A percentile compares a stretch with the other conserved stretches of the same genome.
Conservation (phyloP, 2,888 invertebrate species). For the Rosalia funebris region DNA sequence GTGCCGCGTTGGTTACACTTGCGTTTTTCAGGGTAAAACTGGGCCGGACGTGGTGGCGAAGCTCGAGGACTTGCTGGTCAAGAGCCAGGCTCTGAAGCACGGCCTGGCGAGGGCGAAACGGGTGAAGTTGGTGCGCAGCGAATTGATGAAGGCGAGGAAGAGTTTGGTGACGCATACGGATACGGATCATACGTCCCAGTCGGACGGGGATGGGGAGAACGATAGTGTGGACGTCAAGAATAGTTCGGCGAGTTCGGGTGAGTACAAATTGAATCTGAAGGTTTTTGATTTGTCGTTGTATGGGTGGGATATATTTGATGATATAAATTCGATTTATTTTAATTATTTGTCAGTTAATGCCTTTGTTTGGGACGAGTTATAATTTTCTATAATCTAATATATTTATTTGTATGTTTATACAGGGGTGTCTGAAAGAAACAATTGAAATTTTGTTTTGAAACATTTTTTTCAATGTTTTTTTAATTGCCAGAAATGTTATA, state of each 20-base stretch:
- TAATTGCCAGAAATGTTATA: no score
- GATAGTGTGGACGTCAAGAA: slow-evolving; percentile 39
- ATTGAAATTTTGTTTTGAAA: no score
- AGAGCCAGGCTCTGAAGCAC: slow-evolving; percentile 71
- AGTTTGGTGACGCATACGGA: slow-evolving; percentile 45
- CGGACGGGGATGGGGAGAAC: slow-evolving; percentile 52
- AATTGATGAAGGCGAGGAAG: slow-evolving; percentile 69
- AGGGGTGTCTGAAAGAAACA: no score
- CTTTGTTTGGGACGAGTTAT: no score
- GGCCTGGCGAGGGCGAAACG: slow-evolving; percentile 69
- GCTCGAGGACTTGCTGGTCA: slow-evolving; percentile 71
- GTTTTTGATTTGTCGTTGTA: no score
- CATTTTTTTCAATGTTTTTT: no score
- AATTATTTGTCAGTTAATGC: no score
- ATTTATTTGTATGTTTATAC: no score
- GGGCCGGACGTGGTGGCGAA: slow-evolving; percentile 63
- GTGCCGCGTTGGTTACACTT: not conserved
- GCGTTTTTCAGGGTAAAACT: slow-evolving; percentile 55
- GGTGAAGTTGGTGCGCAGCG: slow-evolving; percentile 68
- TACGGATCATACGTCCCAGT: slow-evolving; percentile 55
- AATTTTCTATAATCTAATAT: no score
- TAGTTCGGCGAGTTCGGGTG: slow-evolving; percentile 38
- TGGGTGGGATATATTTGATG: no score
- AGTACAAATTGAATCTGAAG: not conserved
- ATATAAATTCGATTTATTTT: no score